Evolutionary conservation across 2,888 invertebrate species (phyloP).

Genomic region (Drosophila robusta): DNA sequence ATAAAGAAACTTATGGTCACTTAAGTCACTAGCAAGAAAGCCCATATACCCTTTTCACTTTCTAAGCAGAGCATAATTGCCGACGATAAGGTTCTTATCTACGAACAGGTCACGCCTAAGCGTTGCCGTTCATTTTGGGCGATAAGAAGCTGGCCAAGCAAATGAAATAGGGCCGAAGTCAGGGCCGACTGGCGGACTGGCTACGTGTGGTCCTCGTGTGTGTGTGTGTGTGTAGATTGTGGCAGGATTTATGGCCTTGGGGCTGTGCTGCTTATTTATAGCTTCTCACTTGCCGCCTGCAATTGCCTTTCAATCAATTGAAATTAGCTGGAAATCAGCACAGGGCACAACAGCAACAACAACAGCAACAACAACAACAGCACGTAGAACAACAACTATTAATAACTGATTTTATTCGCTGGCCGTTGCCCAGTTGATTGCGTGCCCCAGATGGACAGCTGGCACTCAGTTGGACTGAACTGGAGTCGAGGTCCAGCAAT

Average conservation of each 20-base stretch:
- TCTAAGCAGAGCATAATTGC: neutral
- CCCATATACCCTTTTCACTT: neutral
- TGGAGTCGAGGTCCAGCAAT: neutral
- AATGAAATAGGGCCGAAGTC: slow-evolving; percentile 21
- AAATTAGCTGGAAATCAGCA: slow-evolving; percentile 63
- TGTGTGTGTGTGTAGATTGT: neutral
- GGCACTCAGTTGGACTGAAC: slow-evolving; percentile 39
- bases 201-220: slow-evolving; percentile 51
- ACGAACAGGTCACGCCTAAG: slow-evolving; percentile 33
- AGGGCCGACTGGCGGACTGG: neutral
- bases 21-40: neutral
- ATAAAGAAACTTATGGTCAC: no score
- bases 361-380: slow-evolving; percentile 17
- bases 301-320: slow-evolving; percentile 73
- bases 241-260: slow-evolving; percentile 41
- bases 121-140: slow-evolving; percentile 12
- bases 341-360: slow-evolving; percentile 2
- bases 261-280: slow-evolving; percentile 50
- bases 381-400: slow-evolving; percentile 60
- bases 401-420: slow-evolving; percentile 72
- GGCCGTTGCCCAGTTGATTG: slow-evolving; percentile 58
- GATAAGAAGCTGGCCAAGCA: slow-evolving; percentile 51
- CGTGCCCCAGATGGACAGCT: slow-evolving; percentile 52
- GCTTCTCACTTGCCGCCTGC: slow-evolving; percentile 52
- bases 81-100: slow-evolving; percentile 55